A percentile compares a stretch with the other conserved stretches of the same genome.
Conservation (phyloP, 2,797 vertebrate species). For the Jordanella pulchra region DNA sequence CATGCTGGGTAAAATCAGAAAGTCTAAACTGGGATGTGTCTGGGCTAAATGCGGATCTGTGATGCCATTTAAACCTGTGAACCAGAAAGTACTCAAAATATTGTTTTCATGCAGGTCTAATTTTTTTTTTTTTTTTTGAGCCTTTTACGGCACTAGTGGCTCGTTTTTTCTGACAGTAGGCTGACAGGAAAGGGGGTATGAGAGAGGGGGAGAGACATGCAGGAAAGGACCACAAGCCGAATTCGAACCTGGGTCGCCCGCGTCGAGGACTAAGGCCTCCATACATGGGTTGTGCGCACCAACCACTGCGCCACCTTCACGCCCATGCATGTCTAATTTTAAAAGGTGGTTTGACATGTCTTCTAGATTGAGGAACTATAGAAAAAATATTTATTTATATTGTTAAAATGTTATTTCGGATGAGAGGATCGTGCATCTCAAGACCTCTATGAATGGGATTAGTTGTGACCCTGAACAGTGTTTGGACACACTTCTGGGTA, state of each 20-base stretch:
- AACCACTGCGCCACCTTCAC: no score
- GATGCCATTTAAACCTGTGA: background rate
- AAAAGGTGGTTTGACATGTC: no score
- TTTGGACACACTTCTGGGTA: constrained; percentile 48
- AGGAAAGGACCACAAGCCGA: no score
- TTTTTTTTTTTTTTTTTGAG: no score
- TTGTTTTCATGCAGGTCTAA: no score
- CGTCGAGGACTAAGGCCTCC: no score
- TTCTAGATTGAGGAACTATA: background rate
- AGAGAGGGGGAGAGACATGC: no score
- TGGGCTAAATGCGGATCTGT: constrained; percentile 7
- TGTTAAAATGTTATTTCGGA: constrained; percentile 5
- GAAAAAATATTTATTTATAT: background rate
- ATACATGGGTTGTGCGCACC: no score
- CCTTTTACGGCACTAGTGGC: no score
- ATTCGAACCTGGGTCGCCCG: no score
- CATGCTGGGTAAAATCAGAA: constrained; percentile 19
- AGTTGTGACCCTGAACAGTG: constrained; percentile 43
- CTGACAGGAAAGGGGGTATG: no score
- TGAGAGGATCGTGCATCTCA: constrained; percentile 7
- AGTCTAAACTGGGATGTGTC: constrained; percentile 3
- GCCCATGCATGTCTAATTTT: background rate
- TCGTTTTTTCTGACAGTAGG: no score
- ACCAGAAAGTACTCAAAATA: background rate
- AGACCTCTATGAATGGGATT: constrained; percentile 33